phyloP scores from a whole-genome alignment of 64 coral and sea anemone genomes.

The Montipora cactus region DNA sequence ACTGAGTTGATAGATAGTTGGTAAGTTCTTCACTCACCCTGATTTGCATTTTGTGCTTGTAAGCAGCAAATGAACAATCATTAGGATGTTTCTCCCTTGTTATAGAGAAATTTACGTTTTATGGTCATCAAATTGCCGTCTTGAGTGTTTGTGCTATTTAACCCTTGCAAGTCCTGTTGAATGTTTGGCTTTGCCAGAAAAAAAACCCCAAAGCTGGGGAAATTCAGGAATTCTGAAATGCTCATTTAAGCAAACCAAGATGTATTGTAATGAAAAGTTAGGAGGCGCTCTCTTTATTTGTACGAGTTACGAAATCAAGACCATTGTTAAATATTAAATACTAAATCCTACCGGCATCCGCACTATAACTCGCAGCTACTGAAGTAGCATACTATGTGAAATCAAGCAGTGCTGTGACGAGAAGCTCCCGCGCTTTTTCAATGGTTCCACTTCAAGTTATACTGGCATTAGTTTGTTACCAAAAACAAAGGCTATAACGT shows the following conservation, averaged over 20 bases:
- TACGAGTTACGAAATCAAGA: neutral
- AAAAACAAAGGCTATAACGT: neutral
- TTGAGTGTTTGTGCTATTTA: too few species aligned
- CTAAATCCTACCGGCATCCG: neutral
- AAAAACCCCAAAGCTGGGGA: too few species aligned
- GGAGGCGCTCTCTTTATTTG: neutral
- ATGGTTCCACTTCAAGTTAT: neutral
- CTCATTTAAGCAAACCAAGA: neutral
- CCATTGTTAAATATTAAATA: conserved; percentile 39
- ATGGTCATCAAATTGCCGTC: too few species aligned
- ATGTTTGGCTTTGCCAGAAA: too few species aligned
- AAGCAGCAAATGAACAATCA: too few species aligned
- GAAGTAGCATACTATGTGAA: neutral
- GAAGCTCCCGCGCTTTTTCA: neutral
- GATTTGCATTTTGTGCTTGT: too few species aligned
- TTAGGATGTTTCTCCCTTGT: too few species aligned
- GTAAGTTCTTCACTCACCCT: too few species aligned
- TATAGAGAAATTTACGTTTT: too few species aligned
- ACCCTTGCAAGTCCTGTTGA: too few species aligned
- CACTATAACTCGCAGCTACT: neutral
- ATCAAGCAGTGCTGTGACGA: neutral
- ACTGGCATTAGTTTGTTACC: neutral
- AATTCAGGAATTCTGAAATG: too few species aligned
- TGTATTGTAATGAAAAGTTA: neutral
- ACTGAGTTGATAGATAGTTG: too few species aligned